phyloP scores from a whole-genome alignment of 2,888 invertebrate species.

The Proisotoma minuta region DNA sequence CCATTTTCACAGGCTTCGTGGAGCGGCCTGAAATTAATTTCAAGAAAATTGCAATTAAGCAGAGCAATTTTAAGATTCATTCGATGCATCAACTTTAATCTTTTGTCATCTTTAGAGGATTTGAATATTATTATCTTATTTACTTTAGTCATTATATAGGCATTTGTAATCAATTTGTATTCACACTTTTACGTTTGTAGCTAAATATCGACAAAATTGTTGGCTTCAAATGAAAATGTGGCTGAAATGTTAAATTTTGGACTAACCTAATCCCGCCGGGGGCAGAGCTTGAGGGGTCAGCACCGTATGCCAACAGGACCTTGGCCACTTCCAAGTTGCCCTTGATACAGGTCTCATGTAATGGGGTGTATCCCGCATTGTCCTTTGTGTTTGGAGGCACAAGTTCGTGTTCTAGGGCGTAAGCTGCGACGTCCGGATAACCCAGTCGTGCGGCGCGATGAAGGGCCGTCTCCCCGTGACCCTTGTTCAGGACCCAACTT shows the following conservation, averaged over 20 bases:
- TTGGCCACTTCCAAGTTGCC: conserved; percentile 83
- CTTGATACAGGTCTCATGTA: conserved; percentile 85
- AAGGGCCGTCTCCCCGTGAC: conserved; percentile 85
- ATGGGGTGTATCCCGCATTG: conserved; percentile 86
- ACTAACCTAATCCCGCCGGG: conserved; percentile 77
- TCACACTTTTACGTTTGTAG: no score
- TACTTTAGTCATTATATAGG: no score
- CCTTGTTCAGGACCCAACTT: conserved; percentile 88
- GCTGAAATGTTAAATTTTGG: no score
- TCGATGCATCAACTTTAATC: background rate
- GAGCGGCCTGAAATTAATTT: conserved; percentile 72
- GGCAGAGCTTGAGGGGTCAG: conserved; percentile 85
- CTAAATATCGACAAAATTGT: no score
- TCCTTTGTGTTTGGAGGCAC: conserved; percentile 80
- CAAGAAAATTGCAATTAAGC: no score
- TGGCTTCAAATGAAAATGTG: no score
- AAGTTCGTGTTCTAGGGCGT: conserved; percentile 79
- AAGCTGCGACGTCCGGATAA: conserved; percentile 76
- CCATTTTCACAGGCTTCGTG: no score
- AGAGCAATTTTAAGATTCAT: conserved; percentile 1
- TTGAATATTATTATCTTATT: no score
- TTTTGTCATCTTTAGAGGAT: background rate
- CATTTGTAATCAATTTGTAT: no score
- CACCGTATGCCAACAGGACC: conserved; percentile 78
- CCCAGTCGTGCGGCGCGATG: conserved; percentile 84